These are phyloP conservation scores for Oithona nana DNA, from an alignment of 2,888 invertebrate species.

Conservation along the genomic window DNA sequence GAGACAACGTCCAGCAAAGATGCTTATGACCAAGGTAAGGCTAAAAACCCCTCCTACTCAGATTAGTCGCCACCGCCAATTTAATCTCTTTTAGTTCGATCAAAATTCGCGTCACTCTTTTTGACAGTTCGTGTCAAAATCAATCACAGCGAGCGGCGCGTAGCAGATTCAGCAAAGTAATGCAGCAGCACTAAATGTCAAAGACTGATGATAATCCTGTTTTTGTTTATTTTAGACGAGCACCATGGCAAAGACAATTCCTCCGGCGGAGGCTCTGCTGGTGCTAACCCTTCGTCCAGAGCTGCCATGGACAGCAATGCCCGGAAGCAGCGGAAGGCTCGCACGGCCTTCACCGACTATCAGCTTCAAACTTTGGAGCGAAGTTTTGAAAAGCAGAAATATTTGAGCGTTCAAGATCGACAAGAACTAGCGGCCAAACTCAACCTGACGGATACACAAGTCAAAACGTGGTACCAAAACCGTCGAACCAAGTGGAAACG, in stretches of 20 bases:
- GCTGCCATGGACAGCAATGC: constrained; percentile 23
- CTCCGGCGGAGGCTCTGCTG: neutral
- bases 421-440: constrained; percentile 89
- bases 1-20: neutral
- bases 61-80: neutral
- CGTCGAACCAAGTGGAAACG: constrained; percentile 98
- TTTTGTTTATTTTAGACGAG: neutral
- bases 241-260: neutral
- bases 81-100: too few species aligned
- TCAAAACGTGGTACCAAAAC: constrained; percentile 99
- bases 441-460: constrained; percentile 22
- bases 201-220: too few species aligned
- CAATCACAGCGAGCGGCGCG: neutral
- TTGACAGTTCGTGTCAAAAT: neutral
- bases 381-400: constrained; percentile 90
- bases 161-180: too few species aligned
- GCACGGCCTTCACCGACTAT: constrained; percentile 96
- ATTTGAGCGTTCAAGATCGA: constrained; percentile 68
- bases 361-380: constrained; percentile 90
- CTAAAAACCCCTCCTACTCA: neutral
- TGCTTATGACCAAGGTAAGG: neutral
- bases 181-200: too few species aligned
- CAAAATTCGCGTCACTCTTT: neutral
- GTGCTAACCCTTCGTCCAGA: neutral
- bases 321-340: constrained; percentile 88